Percentiles rank a stretch among this genome's conserved stretches.
phyloP scores from a whole-genome alignment of 2,113 vertebrate species.

The Calidris pygmaea region DNA sequence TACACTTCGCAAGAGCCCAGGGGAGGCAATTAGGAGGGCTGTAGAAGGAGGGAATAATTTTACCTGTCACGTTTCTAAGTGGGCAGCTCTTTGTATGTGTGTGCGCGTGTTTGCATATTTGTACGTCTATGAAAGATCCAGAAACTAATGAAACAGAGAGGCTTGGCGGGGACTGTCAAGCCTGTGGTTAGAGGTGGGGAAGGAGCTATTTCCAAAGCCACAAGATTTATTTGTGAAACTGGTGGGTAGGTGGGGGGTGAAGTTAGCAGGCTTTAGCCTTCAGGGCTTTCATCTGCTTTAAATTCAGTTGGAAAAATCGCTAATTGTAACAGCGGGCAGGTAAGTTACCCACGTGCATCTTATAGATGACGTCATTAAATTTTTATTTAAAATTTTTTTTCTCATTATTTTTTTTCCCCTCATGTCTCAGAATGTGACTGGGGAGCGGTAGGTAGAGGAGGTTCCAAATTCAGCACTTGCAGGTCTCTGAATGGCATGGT shows the following conservation, averaged over 20 bases:
- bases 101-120: background rate
- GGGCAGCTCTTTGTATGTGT: slow-evolving; percentile 17
- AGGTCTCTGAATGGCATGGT: background rate
- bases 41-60: slow-evolving; percentile 50
- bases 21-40: slow-evolving; percentile 59
- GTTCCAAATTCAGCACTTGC: background rate
- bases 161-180: slow-evolving; percentile 7
- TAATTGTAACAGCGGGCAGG: background rate
- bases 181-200: slow-evolving; percentile 47
- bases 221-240: slow-evolving; percentile 61
- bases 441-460: background rate
- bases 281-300: slow-evolving; percentile 52
- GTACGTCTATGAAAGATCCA: slow-evolving; percentile 1
- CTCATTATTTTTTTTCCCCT: accelerated
- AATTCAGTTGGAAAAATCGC: background rate
- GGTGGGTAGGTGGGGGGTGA: slow-evolving; percentile 8
- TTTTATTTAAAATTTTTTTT: background rate
- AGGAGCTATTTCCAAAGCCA: slow-evolving; percentile 41
- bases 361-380: background rate
- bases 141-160: background rate
- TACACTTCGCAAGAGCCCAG: background rate
- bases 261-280: slow-evolving; percentile 33
- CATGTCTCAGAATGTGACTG: background rate
- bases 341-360: background rate
- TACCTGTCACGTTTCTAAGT: slow-evolving; percentile 46